phyloP scores from a whole-genome alignment of 1,140 invertebrate genomes.

The Sminthurides bifidus region DNA sequence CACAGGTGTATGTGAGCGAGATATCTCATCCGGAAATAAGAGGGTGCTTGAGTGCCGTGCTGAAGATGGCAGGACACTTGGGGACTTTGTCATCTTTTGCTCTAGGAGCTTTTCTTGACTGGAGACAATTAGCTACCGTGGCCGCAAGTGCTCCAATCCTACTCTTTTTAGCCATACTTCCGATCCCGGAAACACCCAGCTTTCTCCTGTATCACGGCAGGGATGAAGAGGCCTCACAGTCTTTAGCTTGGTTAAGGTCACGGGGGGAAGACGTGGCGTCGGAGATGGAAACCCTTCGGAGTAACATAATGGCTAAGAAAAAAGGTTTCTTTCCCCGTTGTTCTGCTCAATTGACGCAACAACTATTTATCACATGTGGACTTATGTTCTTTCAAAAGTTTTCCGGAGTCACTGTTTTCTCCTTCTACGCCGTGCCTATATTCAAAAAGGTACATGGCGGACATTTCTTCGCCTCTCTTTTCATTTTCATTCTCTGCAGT shows the following conservation, averaged over 20 bases:
- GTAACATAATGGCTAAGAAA: conserved; percentile 44
- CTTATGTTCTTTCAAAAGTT: conserved; percentile 75
- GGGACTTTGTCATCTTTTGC: conserved; percentile 70
- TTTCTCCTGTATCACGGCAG: conserved; percentile 58
- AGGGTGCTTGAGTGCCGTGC: conserved; percentile 67
- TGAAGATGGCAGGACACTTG: conserved; percentile 63
- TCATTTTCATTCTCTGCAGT: background rate
- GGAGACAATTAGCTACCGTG: conserved; percentile 64
- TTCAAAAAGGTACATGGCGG: conserved; percentile 42
- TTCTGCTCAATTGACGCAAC: conserved; percentile 38
- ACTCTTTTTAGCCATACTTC: conserved; percentile 35
- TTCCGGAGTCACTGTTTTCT: conserved; percentile 67
- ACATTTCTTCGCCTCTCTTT: background rate
- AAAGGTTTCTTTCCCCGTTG: conserved; percentile 37
- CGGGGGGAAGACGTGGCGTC: conserved; percentile 51
- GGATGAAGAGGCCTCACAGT: conserved; percentile 62
- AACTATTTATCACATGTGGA: conserved; percentile 64
- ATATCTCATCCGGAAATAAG: conserved; percentile 72
- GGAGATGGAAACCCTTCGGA: conserved; percentile 53
- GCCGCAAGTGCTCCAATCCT: conserved; percentile 54
- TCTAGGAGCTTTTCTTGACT: conserved; percentile 64
- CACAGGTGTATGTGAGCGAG: conserved; percentile 76
- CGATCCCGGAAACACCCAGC: conserved; percentile 71
- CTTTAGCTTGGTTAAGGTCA: conserved; percentile 62
- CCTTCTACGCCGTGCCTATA: conserved; percentile 67